A percentile compares a stretch with the other conserved stretches of the same genome.
These are phyloP conservation scores for Pseudopipra pipra DNA, from an alignment of 2,113 vertebrate species.

Conservation along the genomic window DNA sequence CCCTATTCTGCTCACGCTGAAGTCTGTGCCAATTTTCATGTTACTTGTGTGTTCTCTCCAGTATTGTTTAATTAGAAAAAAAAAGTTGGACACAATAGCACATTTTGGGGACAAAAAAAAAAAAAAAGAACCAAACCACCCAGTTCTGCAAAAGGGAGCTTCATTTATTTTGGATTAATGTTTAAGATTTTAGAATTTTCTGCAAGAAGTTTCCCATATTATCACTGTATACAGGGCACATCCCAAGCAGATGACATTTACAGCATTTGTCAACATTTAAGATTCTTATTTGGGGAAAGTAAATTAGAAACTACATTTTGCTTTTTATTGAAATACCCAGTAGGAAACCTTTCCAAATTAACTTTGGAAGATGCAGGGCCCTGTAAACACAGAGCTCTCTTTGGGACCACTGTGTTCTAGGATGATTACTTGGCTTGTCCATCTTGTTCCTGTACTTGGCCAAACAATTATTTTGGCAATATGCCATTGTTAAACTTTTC, in stretches of 20 bases:
- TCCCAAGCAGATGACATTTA: background rate
- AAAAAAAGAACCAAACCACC: background rate
- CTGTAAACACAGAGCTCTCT: constrained; percentile 27
- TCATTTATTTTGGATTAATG: background rate
- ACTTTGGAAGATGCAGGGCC: background rate
- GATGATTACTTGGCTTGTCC: constrained; percentile 29
- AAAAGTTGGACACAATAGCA: background rate
- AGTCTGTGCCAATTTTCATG: background rate
- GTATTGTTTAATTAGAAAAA: background rate
- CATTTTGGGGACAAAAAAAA: background rate
- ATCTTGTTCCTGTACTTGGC: background rate
- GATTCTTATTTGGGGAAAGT: background rate
- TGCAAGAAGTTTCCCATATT: background rate
- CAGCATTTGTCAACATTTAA: background rate
- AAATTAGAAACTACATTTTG: background rate
- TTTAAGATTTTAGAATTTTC: background rate
- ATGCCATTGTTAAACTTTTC: background rate
- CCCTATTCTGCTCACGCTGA: background rate
- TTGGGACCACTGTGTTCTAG: constrained; percentile 20
- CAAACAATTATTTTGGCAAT: background rate
- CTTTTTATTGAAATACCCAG: background rate
- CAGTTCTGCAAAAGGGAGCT: background rate
- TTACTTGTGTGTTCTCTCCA: background rate
- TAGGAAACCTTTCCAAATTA: constrained; percentile 27
- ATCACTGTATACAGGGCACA: background rate